Base-by-base conservation (phyloP, 2,797 vertebrate genomes). In the Manis javanica region DNA sequence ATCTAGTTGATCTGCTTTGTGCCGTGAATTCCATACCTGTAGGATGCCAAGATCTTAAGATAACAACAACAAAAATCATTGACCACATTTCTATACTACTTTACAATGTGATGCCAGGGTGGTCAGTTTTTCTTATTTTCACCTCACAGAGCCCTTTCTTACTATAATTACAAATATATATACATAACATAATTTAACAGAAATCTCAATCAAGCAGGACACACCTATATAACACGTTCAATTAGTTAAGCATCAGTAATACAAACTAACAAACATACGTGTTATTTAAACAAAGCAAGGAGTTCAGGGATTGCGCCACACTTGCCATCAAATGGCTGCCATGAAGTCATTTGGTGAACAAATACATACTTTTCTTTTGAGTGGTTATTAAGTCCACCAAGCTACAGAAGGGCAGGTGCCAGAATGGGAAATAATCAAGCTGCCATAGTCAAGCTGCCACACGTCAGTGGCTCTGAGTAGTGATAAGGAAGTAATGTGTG, bases 311-410 rank as follows among this genome's bases (percentile, higher is more conserved):
- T 75, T 77, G 16, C n/a, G n/a, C 6, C 9, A 59, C 64, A 78
- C 12, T 94, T 87, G 64, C 39, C 39, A 79, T 74, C 29, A 90
- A 46, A 74, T 26, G 3, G 55, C 18, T 83, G 23, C n/a, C 29
- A 61, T 79, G 49, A 72, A 94, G 24, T 90, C 34, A 77, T 81
- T 24, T 64, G 26, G 19, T 78, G 29, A 96, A 86, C n/a, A 83
- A 83, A 77, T 34, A 37, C 18, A 29, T 19, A 77, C 5, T 15
- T 46, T 69, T 55, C 31, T 94, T 31, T 95, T 92, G 72, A 3
- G 8, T 95, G 49, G 81, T 93, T 86, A 94, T 93, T 86, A 94
- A 90, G 34, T 39, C 51, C 49, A 55, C 77, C 57, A 95, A 88
- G 57, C 8, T 86, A 75, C 66, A 89, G 72, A 88, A 92, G 18